These are phyloP conservation scores for Tenthredo amoena DNA, from an alignment of 2,888 invertebrate genomes.

Conservation along the genomic window DNA sequence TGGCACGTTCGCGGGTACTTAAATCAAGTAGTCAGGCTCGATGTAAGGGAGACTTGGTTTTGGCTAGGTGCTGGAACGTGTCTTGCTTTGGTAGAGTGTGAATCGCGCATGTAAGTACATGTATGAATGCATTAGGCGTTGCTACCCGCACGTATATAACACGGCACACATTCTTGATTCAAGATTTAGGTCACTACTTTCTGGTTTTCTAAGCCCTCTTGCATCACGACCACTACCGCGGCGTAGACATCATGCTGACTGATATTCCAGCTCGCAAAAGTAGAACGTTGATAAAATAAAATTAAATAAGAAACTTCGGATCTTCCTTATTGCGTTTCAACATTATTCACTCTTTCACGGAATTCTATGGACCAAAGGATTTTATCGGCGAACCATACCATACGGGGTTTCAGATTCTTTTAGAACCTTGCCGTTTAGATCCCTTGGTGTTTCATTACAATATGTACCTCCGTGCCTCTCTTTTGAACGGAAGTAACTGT, in stretches of 20 bases:
- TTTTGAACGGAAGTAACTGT: slow-evolving; percentile 14
- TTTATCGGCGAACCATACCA: background rate
- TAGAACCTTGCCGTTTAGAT: background rate
- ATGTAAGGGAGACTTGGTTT: slow-evolving; percentile 39
- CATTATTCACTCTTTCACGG: background rate
- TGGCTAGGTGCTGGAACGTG: slow-evolving; percentile 35
- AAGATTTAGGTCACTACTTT: slow-evolving; percentile 35
- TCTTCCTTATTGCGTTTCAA: background rate
- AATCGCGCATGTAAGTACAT: slow-evolving; percentile 11
- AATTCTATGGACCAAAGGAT: background rate
- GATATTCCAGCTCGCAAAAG: background rate
- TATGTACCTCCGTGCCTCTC: background rate
- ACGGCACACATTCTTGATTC: background rate
- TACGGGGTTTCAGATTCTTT: background rate
- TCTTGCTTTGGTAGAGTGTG: slow-evolving; percentile 18
- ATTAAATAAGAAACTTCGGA: background rate
- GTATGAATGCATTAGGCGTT: slow-evolving; percentile 39
- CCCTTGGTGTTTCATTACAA: background rate
- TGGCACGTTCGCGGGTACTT: slow-evolving; percentile 48
- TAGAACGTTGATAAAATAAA: background rate
- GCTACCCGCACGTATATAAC: slow-evolving; percentile 11
- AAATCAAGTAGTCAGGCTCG: slow-evolving; percentile 46
- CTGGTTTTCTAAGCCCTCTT: slow-evolving; percentile 8
- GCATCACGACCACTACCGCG: background rate
- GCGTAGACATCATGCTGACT: background rate